Evolutionary conservation across 2,888 invertebrate genomes (phyloP), one percentile per base, ranked within the genome.

Genomic region (Theretra japonica): DNA sequence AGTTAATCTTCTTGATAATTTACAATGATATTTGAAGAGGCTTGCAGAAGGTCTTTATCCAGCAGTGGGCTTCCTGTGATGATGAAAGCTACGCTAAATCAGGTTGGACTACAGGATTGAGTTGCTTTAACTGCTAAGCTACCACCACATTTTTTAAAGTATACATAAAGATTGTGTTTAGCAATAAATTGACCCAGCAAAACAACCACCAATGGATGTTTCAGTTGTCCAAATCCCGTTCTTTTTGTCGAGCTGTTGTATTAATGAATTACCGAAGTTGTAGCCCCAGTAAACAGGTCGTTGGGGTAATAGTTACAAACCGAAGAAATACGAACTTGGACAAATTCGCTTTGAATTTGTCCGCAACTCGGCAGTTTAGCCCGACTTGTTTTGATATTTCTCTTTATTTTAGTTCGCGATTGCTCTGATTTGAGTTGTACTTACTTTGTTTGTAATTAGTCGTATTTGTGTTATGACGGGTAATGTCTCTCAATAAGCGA

Each of bases 191-290:
- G 25, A 25, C 23, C 1, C 23, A 25, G 57, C 21, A 57, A 17
- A 25, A 11, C 25, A 25, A 23, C 28, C 53, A n/a, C 53, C 19
- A 53, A 53, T 15, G 6, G 3, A 25, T 60, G 30, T 60, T 30
- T 30, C 28, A 7, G 30, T n/a, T 30, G 23, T n/a, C 53, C 28
- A n/a, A 6, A 28, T 28, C 30, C 30, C 28, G 15, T 28, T 2
- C 19, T 7, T 28, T 58, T 60, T 60, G 59, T 30, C 15, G 30
- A 30, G 59, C 59, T 28, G 7, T 60, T 60, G 59, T 60, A 28
- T 30, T 60, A 60, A 60, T 60, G 59, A 30, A 60, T 60, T 60
- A 30, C 30, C 59, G 59, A 60, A 60, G 59, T 60, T 60, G 6
- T 28, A 28, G 19, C 59, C 28, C 59, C 28, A 28, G 25, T 58